phyloP scores from a whole-genome alignment of 2,113 vertebrate genomes.

The Bothrops jararaca region DNA sequence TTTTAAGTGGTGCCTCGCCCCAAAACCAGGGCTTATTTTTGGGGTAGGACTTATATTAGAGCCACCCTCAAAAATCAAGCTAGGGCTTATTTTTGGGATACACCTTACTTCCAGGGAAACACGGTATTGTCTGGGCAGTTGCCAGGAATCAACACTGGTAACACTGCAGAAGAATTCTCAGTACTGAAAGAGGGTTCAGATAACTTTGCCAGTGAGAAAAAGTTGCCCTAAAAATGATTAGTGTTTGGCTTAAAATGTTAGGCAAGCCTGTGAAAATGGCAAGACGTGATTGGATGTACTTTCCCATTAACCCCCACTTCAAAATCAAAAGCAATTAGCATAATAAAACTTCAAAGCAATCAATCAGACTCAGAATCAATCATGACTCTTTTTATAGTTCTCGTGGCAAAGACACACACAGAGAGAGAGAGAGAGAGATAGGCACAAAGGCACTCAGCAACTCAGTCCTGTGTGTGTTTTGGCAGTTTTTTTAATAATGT shows the following conservation, averaged over 20 bases:
- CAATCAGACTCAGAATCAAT: not conserved
- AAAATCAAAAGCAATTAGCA: conserved; percentile 6
- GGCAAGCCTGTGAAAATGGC: not conserved
- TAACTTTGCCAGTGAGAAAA: not conserved
- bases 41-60: no score
- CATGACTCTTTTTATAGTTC: not conserved
- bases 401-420: conserved; percentile 1
- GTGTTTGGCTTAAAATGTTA: not conserved
- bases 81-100: no score
- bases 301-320: not conserved
- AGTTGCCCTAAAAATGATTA: not conserved
- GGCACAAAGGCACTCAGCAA: conserved; percentile 4
- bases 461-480: not conserved
- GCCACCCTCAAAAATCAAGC: no score
- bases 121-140: no score
- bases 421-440: no score
- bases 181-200: not conserved
- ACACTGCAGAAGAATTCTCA: conserved; percentile 2
- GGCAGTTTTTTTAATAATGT: not conserved
- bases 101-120: no score
- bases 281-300: not conserved
- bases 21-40: no score
- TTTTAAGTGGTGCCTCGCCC: no score
- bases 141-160: not conserved
- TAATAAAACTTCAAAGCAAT: not conserved